These are phyloP conservation scores for Diorhabda sublineata DNA, from an alignment of 1,140 invertebrate genomes.

Conservation along the genomic window DNA sequence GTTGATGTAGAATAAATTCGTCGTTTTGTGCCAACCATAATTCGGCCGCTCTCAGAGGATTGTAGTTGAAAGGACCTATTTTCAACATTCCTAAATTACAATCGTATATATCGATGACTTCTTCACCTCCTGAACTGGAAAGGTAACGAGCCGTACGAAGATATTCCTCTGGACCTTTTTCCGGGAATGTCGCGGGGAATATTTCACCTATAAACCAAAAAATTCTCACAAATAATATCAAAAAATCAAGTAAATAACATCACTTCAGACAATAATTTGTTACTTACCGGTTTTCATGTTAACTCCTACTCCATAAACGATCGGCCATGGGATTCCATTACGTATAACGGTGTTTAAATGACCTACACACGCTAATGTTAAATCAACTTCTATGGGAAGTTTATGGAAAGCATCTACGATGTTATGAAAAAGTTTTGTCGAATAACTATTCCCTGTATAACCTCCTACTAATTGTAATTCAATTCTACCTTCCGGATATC, in stretches of 20 bases:
- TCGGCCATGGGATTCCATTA: constrained; percentile 77
- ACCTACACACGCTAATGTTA: constrained; percentile 84
- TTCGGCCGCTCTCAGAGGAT: constrained; percentile 82
- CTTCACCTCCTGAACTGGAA: constrained; percentile 63
- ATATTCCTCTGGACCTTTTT: constrained; percentile 86
- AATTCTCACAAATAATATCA: not conserved
- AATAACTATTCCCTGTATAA: constrained; percentile 78
- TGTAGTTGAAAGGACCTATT: constrained; percentile 93
- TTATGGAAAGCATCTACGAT: constrained; percentile 84
- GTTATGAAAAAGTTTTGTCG: constrained; percentile 83
- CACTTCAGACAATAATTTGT: too few species aligned
- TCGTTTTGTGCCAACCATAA: constrained; percentile 86
- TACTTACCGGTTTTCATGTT: constrained; percentile 75
- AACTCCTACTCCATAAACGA: constrained; percentile 86
- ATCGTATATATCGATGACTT: constrained; percentile 92
- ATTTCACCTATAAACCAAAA: constrained; percentile 64
- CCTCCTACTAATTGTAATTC: constrained; percentile 88
- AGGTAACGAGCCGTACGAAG: constrained; percentile 76
- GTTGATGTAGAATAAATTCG: constrained; percentile 86
- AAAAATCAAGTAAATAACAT: constrained; percentile 5
- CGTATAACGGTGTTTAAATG: constrained; percentile 81
- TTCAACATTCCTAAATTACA: constrained; percentile 74
- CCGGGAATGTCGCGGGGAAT: constrained; percentile 88
- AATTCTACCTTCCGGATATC: constrained; percentile 79
- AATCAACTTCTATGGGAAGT: constrained; percentile 78